These are phyloP conservation scores for Bos indicus DNA, from an alignment of 2,113 vertebrate species.

Conservation along the genomic window DNA sequence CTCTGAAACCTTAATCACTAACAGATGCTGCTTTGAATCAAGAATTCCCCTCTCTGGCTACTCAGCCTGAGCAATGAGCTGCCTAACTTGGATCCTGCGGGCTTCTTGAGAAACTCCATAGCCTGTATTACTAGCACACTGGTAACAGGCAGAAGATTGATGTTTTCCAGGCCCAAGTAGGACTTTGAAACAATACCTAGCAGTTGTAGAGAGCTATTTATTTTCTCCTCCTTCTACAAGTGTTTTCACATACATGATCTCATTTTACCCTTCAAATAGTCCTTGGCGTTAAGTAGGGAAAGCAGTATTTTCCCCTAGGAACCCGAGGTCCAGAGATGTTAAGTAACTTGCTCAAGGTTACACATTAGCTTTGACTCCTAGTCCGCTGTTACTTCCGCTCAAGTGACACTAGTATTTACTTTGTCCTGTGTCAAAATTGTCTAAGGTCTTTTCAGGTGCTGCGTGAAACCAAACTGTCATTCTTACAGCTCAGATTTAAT, in stretches of 20 bases:
- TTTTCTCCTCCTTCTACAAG: conserved; percentile 58
- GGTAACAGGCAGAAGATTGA: conserved; percentile 65
- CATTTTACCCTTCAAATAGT: conserved; percentile 60
- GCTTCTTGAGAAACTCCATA: conserved; percentile 70
- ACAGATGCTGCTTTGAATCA: conserved; percentile 67
- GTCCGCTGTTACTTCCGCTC: conserved; percentile 13
- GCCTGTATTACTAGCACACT: conserved; percentile 43
- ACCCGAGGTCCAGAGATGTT: conserved; percentile 41
- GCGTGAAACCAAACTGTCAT: not conserved
- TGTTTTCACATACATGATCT: conserved; percentile 64
- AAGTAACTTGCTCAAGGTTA: conserved; percentile 50
- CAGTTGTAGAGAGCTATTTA: conserved; percentile 59
- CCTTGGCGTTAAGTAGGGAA: conserved; percentile 58
- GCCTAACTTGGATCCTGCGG: conserved; percentile 64
- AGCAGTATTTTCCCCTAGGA: conserved; percentile 50
- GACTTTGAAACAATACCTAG: conserved; percentile 70
- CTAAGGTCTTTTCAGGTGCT: conserved; percentile 9
- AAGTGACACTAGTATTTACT: conserved; percentile 33
- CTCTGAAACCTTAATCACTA: conserved; percentile 68
- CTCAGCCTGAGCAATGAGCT: conserved; percentile 71
- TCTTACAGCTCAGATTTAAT: conserved; percentile 19
- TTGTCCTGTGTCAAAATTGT: conserved; percentile 10
- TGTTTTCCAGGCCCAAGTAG: conserved; percentile 68
- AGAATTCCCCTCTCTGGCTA: conserved; percentile 62
- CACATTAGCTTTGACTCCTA: conserved; percentile 42